Conservation (phyloP, 2,888 invertebrate genomes). For the Phengaris arion region DNA sequence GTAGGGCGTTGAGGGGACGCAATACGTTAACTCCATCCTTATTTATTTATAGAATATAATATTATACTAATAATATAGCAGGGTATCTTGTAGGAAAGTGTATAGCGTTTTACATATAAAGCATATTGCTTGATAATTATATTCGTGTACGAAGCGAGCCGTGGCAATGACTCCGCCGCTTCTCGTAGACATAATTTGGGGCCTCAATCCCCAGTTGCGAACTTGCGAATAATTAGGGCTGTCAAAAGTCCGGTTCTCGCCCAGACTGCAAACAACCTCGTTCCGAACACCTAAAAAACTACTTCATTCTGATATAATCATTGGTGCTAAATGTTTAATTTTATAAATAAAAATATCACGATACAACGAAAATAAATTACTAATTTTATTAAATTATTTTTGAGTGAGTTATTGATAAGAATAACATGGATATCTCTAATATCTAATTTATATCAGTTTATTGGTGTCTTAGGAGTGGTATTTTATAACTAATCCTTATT, state of each 20-base stretch:
- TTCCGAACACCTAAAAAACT: not conserved
- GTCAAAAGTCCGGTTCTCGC: slow-evolving; percentile 7
- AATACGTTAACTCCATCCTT: too few relatives aligned
- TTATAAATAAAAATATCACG: not conserved
- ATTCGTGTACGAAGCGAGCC: too few relatives aligned
- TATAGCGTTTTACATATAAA: too few relatives aligned
- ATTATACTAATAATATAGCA: too few relatives aligned
- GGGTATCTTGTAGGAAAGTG: too few relatives aligned
- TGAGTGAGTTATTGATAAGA: not conserved
- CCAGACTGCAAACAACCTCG: slow-evolving; percentile 1
- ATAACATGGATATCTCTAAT: not conserved
- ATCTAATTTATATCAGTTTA: not conserved
- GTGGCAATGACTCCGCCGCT: slow-evolving; percentile 68
- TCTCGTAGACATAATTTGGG: slow-evolving; percentile 49
- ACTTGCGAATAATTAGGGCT: slow-evolving; percentile 33
- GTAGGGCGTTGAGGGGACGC: too few relatives aligned
- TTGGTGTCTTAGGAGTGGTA: not conserved
- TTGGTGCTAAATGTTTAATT: not conserved
- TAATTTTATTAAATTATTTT: not conserved
- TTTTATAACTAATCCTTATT: not conserved
- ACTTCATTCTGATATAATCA: not conserved
- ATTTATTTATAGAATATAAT: too few relatives aligned
- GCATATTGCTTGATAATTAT: too few relatives aligned
- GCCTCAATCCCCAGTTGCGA: slow-evolving; percentile 38
- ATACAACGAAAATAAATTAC: not conserved